A percentile compares a stretch with the other conserved stretches of the same genome.
Conservation (phyloP, 2,113 vertebrate genomes). For the Vulpes ferrilata region DNA sequence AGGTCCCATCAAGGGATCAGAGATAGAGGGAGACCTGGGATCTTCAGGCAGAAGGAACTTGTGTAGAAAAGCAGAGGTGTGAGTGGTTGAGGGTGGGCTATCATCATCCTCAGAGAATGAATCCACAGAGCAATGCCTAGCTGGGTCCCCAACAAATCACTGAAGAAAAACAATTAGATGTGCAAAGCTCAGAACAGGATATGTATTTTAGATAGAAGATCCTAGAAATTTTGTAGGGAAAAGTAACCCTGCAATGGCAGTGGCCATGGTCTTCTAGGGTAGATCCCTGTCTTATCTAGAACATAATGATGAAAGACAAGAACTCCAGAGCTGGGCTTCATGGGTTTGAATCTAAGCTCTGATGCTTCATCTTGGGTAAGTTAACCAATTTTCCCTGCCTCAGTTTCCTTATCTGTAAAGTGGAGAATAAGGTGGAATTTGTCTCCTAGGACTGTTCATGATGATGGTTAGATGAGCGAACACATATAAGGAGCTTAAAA, state of each 20-base stretch:
- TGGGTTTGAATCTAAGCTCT: not conserved
- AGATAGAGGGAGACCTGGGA: not conserved
- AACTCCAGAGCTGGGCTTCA: not conserved
- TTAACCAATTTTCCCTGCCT: not conserved
- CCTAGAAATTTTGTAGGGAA: not conserved
- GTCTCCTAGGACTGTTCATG: not conserved
- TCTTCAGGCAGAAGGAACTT: no score
- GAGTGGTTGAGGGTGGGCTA: accelerated
- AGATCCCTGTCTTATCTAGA: not conserved
- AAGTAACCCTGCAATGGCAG: no score
- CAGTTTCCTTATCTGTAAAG: not conserved
- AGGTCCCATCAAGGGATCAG: not conserved
- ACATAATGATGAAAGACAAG: not conserved
- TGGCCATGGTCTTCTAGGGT: not conserved
- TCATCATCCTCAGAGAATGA: not conserved
- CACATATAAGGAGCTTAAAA: not conserved
- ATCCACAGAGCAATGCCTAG: not conserved
- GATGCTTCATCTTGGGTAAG: not conserved
- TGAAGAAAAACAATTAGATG: accelerated
- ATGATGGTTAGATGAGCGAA: no score
- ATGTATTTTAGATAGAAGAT: not conserved
- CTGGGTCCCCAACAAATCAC: not conserved
- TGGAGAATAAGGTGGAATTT: not conserved
- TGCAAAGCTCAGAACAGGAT: not conserved
- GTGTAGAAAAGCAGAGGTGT: accelerated